phyloP scores from a whole-genome alignment of 2,888 invertebrate species.

The Plagodis dolabraria region DNA sequence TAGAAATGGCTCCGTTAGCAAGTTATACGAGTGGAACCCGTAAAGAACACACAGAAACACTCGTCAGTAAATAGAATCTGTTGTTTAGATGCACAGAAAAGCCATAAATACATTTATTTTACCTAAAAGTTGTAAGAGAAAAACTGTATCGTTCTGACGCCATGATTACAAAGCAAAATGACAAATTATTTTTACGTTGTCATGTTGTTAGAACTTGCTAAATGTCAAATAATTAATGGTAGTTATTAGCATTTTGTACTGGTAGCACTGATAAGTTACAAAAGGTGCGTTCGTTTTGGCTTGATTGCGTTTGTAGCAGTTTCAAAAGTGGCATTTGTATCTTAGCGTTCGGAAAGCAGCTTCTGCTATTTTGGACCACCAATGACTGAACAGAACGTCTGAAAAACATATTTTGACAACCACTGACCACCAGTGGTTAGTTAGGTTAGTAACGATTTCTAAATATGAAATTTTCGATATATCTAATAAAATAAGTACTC shows the following conservation, averaged over 20 bases:
- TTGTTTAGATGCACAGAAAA: conserved; percentile 15
- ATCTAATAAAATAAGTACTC: no score
- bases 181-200: conserved; percentile 50
- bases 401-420: no score
- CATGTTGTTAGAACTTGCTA: conserved; percentile 50
- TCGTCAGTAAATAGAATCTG: conserved; percentile 1
- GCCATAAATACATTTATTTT: conserved; percentile 57
- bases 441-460: no score
- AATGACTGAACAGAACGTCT: no score
- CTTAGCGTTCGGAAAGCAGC: no score
- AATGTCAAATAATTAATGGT: conserved; percentile 21
- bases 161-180: conserved; percentile 89
- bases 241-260: not conserved
- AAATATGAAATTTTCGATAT: no score
- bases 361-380: no score
- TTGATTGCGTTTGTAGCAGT: no score
- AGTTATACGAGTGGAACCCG: not conserved
- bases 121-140: conserved; percentile 92
- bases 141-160: conserved; percentile 98
- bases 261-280: not conserved
- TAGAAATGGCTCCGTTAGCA: conserved; percentile 17
- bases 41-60: conserved; percentile 4
- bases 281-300: no score
- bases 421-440: no score
- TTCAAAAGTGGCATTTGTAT: no score